phyloP scores from a whole-genome alignment of 1,140 invertebrate species.

The Eulimnadia texana region DNA sequence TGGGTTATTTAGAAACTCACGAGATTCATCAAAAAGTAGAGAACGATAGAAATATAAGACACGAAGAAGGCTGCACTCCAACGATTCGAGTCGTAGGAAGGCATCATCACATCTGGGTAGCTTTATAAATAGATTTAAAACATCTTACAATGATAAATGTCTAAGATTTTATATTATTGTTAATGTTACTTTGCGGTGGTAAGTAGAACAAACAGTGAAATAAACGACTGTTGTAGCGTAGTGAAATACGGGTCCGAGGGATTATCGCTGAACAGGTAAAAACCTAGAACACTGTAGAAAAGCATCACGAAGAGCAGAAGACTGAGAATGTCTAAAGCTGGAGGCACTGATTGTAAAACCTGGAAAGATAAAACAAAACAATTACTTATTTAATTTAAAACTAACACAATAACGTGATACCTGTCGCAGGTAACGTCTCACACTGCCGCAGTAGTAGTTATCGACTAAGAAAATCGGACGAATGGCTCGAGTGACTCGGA shows the following conservation, averaged over 20 bases:
- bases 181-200: slow-evolving; percentile 87
- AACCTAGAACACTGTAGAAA: slow-evolving; percentile 67
- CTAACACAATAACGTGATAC: slow-evolving; percentile 14
- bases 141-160: neutral
- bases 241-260: slow-evolving; percentile 59
- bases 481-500: slow-evolving; percentile 68
- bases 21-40: slow-evolving; percentile 84
- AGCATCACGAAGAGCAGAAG: slow-evolving; percentile 72
- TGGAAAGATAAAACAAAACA: slow-evolving; percentile 33
- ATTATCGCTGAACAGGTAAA: slow-evolving; percentile 61
- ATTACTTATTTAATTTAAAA: neutral
- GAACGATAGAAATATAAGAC: slow-evolving; percentile 63
- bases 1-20: slow-evolving; percentile 39
- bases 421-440: slow-evolving; percentile 32
- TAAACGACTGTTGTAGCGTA: slow-evolving; percentile 65
- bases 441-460: slow-evolving; percentile 60
- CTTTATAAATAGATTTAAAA: slow-evolving; percentile 34
- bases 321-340: slow-evolving; percentile 75
- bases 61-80: slow-evolving; percentile 79
- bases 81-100: slow-evolving; percentile 59
- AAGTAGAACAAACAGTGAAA: slow-evolving; percentile 75
- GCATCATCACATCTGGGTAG: slow-evolving; percentile 90
- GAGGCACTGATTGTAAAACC: slow-evolving; percentile 64
- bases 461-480: slow-evolving; percentile 82
- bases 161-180: neutral